A percentile compares a stretch with the other conserved stretches of the same genome.
phyloP scores from a whole-genome alignment of 2,113 vertebrate species.

The Tonatia bakeri region DNA sequence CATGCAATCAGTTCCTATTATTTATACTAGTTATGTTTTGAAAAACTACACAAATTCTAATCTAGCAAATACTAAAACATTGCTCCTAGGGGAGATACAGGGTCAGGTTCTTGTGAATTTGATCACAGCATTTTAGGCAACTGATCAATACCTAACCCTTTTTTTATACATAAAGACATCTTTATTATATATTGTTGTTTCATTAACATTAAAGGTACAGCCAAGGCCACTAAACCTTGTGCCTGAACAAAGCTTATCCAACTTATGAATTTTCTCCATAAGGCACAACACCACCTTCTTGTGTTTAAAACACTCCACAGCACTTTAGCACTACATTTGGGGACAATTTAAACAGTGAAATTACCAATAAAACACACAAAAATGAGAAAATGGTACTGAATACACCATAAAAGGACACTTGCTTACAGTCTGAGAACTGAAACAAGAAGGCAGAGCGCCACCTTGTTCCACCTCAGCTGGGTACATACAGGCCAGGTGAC shows the following conservation, averaged over 20 bases:
- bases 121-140: not conserved
- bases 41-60: not conserved
- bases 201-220: not conserved
- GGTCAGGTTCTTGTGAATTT: not conserved
- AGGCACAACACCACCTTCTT: not conserved
- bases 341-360: not conserved
- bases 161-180: not conserved
- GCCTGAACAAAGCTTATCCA: not conserved
- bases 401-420: not conserved
- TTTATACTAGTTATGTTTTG: not conserved
- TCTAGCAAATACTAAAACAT: not conserved
- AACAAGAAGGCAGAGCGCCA: accelerated
- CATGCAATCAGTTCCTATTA: not conserved
- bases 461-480: not conserved
- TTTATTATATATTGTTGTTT: not conserved
- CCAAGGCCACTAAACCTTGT: not conserved
- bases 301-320: not conserved
- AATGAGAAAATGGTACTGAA: not conserved
- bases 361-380: not conserved
- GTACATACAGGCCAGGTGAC: accelerated
- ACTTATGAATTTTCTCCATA: not conserved
- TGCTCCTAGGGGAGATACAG: not conserved
- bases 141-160: not conserved
- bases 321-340: not conserved
- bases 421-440: not conserved